Base-by-base conservation (phyloP, 1,140 invertebrate genomes). In the Drosophila sproati region DNA sequence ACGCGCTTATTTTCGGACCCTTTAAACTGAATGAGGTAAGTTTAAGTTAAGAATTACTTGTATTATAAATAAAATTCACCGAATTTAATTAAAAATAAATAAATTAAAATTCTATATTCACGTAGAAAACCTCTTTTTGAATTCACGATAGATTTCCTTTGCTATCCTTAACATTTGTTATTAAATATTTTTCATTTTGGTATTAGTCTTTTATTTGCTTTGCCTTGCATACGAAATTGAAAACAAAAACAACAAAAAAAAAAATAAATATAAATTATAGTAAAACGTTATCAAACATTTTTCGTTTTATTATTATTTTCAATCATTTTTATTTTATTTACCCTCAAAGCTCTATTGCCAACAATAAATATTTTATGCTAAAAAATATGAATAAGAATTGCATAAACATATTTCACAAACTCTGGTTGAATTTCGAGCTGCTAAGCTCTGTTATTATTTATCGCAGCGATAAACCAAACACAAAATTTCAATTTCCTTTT, bases 401-500 rank as follows among this genome's bases (percentile, higher is more conserved):
- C 34, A 35, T 20, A 6, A 31, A 51, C 2, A n/a, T 55, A 20
- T 55, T 35, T 39, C 52, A 39, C 7, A 55, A 28, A 6, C 12
- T 48, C 5, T 3, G 2, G 32, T 35, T 41, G 8, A 48, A 8
- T 37, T 50, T 61, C 51, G 28, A 50, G 52, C 20, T 20, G 12
- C 57, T 12, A 31, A 20, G 28, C 3, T 63, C 39, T 34, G n/a
- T 70, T 41, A 20, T 20, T 70, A 39, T 70, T 70, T 70, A 70
- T 70, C 12, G 51, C 37, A 12, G 48, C 48, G 48, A 54, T 63
- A 63, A 62, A 62, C 37, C 35, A 54, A 62, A 70, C 66, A 70
- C 72, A 20, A 51, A 47, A 70, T 62, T 70, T 70, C 66, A 61
- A 74, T 74, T 74, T 74, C 72, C 73, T 52, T 35, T 41, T 31